Percentiles rank a stretch among this genome's conserved stretches.
These are phyloP conservation scores for Diaprepes abbreviatus DNA, from an alignment of 2,888 invertebrate genomes.

Conservation along the genomic window DNA sequence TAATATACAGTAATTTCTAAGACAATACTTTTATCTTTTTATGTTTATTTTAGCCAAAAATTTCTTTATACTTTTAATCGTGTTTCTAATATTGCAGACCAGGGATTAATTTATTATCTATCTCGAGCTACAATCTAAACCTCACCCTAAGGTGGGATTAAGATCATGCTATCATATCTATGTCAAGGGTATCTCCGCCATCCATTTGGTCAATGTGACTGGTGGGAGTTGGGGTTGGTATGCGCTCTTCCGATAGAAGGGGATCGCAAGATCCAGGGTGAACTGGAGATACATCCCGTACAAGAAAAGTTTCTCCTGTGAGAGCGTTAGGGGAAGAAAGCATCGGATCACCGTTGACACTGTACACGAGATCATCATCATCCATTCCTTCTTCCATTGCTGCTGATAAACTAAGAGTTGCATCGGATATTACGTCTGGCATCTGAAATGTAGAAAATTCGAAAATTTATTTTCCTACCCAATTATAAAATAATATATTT, in stretches of 20 bases:
- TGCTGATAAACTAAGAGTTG: constrained; percentile 72
- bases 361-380: constrained; percentile 65
- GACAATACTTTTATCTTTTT: no score
- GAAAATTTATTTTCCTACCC: no score
- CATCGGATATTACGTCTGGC: constrained; percentile 70
- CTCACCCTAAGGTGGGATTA: constrained; percentile 39
- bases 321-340: constrained; percentile 70
- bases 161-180: constrained; percentile 71
- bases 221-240: constrained; percentile 68
- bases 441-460: constrained; percentile 66
- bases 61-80: no score
- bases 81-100: constrained; percentile 29
- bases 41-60: no score
- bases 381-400: constrained; percentile 76
- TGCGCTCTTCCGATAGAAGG: constrained; percentile 69
- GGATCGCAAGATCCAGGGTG: constrained; percentile 75
- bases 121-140: constrained; percentile 45
- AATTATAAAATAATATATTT: no score
- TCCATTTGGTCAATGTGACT: constrained; percentile 67
- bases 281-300: constrained; percentile 70
- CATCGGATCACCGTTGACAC: constrained; percentile 68
- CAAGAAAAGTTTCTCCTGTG: constrained; percentile 75
- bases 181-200: constrained; percentile 71
- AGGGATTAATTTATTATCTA: constrained; percentile 30
- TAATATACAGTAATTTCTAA: no score